Evolutionary conservation across 2,113 vertebrate species (phyloP).

Genomic region (Onychostoma macrolepis): DNA sequence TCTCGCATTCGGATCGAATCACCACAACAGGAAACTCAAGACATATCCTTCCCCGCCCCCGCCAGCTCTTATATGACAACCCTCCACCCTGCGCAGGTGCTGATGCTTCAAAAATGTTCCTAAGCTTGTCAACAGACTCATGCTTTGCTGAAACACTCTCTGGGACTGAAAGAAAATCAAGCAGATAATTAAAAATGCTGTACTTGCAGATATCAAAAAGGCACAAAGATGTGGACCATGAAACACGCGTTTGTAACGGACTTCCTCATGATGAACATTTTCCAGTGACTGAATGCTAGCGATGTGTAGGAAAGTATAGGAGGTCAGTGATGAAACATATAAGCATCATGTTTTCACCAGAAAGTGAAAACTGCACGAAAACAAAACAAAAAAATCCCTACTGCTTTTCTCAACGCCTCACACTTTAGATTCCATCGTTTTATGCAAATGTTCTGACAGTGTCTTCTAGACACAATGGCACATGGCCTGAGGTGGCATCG

Average conservation of each 20-base stretch:
- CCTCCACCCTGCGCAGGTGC: constrained; percentile 71
- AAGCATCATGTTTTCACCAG: not conserved
- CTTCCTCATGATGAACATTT: constrained; percentile 21
- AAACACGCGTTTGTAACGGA: not conserved
- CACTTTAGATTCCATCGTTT: not conserved
- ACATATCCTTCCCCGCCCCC: constrained; percentile 65
- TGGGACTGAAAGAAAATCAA: not conserved
- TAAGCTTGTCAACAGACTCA: constrained; percentile 26
- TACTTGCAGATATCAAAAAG: not conserved
- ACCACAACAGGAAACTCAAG: constrained; percentile 75
- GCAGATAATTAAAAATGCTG: not conserved
- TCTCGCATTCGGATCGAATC: constrained; percentile 23
- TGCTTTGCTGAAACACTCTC: not conserved
- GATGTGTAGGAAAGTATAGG: constrained; percentile 30
- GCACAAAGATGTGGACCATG: not conserved
- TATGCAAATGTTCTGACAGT: not conserved
- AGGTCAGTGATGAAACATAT: not conserved
- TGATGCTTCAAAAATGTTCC: constrained; percentile 64
- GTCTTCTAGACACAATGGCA: not conserved
- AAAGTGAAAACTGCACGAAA: not conserved
- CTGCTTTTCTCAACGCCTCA: not conserved
- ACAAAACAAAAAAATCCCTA: not conserved
- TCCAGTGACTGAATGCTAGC: constrained; percentile 28
- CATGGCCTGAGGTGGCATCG: not conserved
- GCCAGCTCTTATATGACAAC: constrained; percentile 56